Conservation (phyloP, 1,140 invertebrate species). For the Halesus radiatus region DNA sequence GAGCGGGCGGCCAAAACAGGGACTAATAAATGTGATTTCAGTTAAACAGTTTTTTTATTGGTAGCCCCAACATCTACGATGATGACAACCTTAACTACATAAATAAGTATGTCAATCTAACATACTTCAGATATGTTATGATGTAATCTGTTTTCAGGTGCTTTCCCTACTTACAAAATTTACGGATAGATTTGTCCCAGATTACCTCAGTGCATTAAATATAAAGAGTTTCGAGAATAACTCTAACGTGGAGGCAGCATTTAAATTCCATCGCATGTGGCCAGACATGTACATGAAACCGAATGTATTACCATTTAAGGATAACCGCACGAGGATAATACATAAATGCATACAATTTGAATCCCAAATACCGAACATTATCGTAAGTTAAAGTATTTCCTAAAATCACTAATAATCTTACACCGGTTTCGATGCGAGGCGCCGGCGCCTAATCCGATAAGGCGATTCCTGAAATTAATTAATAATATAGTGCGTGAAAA, state of each 20-base stretch:
- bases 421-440: background rate
- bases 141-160: too few relatives aligned
- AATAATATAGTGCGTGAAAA: too few relatives aligned
- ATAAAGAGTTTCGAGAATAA: slow-evolving; percentile 4
- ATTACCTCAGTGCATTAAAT: background rate
- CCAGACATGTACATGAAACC: background rate
- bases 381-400: background rate
- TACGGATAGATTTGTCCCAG: background rate
- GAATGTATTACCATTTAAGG: background rate
- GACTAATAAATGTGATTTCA: too few relatives aligned
- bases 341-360: background rate
- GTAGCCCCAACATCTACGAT: too few relatives aligned
- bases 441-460: background rate
- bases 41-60: too few relatives aligned
- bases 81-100: too few relatives aligned
- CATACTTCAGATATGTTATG: too few relatives aligned
- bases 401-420: background rate
- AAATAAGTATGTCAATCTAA: too few relatives aligned
- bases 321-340: background rate
- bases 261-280: background rate
- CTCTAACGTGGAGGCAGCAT: background rate
- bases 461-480: too few relatives aligned
- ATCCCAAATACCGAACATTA: background rate
- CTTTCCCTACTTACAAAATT: too few relatives aligned
- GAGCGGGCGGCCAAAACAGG: too few relatives aligned